Evolutionary conservation across 2,113 vertebrate species (phyloP).

Genomic region (Anoura caudifer): DNA sequence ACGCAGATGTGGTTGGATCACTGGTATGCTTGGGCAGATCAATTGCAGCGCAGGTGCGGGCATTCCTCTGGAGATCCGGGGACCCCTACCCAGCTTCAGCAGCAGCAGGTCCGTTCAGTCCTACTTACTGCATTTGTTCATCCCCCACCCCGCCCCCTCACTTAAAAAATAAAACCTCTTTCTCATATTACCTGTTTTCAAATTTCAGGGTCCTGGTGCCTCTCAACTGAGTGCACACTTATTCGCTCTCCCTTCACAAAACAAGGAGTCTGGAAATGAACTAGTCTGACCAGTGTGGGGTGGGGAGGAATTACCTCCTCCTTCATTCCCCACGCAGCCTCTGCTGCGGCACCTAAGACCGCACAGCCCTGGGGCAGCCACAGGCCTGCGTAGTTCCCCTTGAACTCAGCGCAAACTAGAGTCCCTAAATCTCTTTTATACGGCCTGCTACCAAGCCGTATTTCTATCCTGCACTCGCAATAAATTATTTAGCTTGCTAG

Average conservation of each 20-base stretch:
- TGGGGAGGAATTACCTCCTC: neutral
- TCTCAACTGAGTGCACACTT: neutral
- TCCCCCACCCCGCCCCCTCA: too few relatives aligned
- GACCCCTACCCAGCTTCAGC: neutral
- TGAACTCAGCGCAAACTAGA: conserved; percentile 35
- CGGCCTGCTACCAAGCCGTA: neutral
- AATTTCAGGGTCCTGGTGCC: neutral
- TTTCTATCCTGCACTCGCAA: conserved; percentile 9
- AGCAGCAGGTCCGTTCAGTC: neutral
- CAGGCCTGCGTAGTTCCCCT: neutral
- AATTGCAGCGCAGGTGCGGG: neutral
- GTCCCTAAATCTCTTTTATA: conserved; percentile 56
- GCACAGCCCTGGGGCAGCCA: neutral
- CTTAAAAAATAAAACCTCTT: neutral
- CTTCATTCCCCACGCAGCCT: neutral
- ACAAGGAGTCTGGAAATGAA: neutral
- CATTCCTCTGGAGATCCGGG: neutral
- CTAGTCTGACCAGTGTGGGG: neutral
- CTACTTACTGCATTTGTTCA: neutral
- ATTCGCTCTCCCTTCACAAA: neutral
- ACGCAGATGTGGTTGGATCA: neutral
- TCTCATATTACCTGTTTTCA: neutral
- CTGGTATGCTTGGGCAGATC: neutral
- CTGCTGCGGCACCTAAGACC: neutral
- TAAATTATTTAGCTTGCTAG: conserved; percentile 35